These are phyloP conservation scores for Sebastes kiyomatsui DNA, from an alignment of 2,797 vertebrate species.

Conservation along the genomic window DNA sequence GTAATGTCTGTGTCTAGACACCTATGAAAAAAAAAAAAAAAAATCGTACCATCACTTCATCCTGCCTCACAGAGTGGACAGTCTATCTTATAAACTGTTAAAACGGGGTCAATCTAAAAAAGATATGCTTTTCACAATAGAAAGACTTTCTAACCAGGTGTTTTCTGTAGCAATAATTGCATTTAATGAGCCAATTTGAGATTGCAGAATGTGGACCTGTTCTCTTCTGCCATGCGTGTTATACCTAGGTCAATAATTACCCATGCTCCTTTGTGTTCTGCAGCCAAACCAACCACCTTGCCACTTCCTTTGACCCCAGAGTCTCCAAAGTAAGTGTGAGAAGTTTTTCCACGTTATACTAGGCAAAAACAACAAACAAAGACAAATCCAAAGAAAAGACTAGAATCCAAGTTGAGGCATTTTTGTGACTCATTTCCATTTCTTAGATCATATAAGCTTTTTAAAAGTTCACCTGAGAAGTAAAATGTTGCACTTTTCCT, in stretches of 20 bases:
- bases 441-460: constrained; percentile 82
- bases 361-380: constrained; percentile 73
- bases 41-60: constrained; percentile 79
- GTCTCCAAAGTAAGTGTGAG: constrained; percentile 99
- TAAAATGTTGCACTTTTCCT: constrained; percentile 28
- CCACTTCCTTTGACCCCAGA: constrained; percentile 99
- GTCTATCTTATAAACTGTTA: constrained; percentile 62
- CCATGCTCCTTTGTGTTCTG: constrained; percentile 88
- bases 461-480: constrained; percentile 67
- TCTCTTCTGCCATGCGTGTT: constrained; percentile 81
- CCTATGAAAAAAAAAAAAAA: constrained; percentile 52
- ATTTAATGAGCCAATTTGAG: constrained; percentile 77
- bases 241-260: constrained; percentile 87
- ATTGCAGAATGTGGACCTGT: constrained; percentile 83
- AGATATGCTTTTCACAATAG: constrained; percentile 47
- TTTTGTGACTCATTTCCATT: constrained; percentile 86
- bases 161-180: constrained; percentile 71
- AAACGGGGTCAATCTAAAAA: constrained; percentile 82
- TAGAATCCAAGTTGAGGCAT: constrained; percentile 81
- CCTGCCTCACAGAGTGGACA: constrained; percentile 84
- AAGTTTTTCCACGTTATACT: constrained; percentile 90
- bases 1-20: constrained; percentile 68
- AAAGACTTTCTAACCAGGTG: constrained; percentile 71
- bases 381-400: constrained; percentile 48
- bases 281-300: constrained; percentile 99